Conservation (phyloP, 2,888 invertebrate genomes). For the Drosophila kambysellisi region DNA sequence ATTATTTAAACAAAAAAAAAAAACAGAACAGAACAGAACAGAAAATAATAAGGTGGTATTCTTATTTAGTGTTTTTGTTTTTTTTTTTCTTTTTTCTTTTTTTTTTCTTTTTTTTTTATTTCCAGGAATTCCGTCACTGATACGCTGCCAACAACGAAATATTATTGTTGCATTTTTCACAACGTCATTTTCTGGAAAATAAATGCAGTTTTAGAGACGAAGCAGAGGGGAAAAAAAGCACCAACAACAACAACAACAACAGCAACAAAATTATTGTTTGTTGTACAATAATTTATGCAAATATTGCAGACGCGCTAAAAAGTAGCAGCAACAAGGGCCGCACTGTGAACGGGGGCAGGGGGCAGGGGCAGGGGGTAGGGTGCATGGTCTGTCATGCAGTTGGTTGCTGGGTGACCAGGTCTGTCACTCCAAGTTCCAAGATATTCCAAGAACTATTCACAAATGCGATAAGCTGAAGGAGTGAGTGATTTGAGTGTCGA, state of each 20-base stretch:
- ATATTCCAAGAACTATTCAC: too few relatives aligned
- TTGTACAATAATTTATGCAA: constrained; percentile 79
- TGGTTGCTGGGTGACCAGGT: not conserved
- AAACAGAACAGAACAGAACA: too few relatives aligned
- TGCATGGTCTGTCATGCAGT: constrained; percentile 1
- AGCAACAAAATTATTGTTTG: constrained; percentile 55
- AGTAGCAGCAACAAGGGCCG: constrained; percentile 18
- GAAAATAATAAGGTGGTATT: constrained; percentile 1
- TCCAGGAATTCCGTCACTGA: constrained; percentile 83
- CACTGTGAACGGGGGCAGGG: not conserved
- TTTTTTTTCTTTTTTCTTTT: constrained; percentile 18
- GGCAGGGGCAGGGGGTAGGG: not conserved
- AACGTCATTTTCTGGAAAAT: constrained; percentile 77
- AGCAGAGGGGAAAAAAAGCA: not conserved
- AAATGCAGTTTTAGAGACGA: constrained; percentile 47
- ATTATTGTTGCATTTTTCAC: constrained; percentile 77
- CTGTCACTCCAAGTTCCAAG: not conserved
- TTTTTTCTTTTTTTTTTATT: constrained; percentile 69
- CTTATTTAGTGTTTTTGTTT: constrained; percentile 10
- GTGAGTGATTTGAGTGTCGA: too few relatives aligned
- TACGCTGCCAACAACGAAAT: constrained; percentile 57
- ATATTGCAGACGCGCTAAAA: constrained; percentile 75
- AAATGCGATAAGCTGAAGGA: too few relatives aligned
- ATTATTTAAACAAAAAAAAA: constrained; percentile 29
- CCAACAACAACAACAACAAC: constrained; percentile 18